Percentiles rank a stretch among this genome's conserved stretches.
These are phyloP conservation scores for Cottus gobio DNA, from an alignment of 2,113 vertebrate genomes.

Conservation along the genomic window DNA sequence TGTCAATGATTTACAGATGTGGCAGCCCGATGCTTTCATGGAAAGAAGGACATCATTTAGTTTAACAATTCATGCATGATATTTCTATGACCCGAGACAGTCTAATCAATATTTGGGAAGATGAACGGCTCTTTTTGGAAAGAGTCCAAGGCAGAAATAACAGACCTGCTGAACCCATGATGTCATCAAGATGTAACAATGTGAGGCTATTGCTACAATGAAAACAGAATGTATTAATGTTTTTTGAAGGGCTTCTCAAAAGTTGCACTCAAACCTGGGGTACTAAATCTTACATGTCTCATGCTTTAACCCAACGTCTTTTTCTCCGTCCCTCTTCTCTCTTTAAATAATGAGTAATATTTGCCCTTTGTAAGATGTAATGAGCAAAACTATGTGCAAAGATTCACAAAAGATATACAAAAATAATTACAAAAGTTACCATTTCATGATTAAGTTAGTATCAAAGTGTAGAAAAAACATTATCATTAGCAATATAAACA, in stretches of 20 bases:
- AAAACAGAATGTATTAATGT: slow-evolving; percentile 22
- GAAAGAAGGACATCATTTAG: background rate
- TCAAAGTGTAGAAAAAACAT: background rate
- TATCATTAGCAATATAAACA: background rate
- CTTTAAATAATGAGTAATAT: background rate
- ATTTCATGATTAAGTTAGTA: background rate
- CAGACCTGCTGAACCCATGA: slow-evolving; percentile 47
- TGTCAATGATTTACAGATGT: slow-evolving; percentile 29
- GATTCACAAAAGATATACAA: background rate
- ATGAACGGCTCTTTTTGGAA: slow-evolving; percentile 50
- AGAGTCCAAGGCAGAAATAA: slow-evolving; percentile 40
- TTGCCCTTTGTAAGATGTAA: background rate
- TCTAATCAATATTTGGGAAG: slow-evolving; percentile 51
- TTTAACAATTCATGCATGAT: slow-evolving; percentile 23
- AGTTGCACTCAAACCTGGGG: slow-evolving; percentile 28
- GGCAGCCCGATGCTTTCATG: slow-evolving; percentile 3
- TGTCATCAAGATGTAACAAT: slow-evolving; percentile 59
- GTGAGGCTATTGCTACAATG: slow-evolving; percentile 16
- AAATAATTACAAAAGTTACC: background rate
- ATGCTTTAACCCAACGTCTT: background rate
- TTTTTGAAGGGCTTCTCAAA: slow-evolving; percentile 17
- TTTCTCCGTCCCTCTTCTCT: background rate
- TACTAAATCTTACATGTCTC: background rate
- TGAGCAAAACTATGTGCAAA: background rate
- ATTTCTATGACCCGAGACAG: slow-evolving; percentile 34